phyloP scores from a whole-genome alignment of 1,140 invertebrate genomes.

The Bilobella aurantiaca region DNA sequence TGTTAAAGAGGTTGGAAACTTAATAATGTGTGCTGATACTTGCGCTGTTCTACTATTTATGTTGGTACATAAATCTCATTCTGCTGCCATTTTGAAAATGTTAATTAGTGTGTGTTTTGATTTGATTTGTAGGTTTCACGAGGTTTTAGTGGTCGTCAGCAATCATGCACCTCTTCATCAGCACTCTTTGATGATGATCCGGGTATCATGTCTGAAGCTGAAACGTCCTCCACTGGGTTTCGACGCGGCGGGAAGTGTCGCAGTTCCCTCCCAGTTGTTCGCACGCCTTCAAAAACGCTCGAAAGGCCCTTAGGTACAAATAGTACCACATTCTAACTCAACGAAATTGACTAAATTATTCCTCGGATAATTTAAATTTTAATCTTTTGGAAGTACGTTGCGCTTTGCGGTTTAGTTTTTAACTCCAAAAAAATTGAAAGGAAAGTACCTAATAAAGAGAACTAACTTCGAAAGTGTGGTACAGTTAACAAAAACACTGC shows the following conservation, averaged over 20 bases:
- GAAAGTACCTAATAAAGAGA: too few relatives aligned
- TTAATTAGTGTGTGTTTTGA: not conserved
- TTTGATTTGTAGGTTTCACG: constrained; percentile 10
- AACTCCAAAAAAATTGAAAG: too few relatives aligned
- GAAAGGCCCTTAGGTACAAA: constrained; percentile 82
- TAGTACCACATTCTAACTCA: too few relatives aligned
- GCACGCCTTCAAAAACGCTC: constrained; percentile 86
- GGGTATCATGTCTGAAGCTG: constrained; percentile 93
- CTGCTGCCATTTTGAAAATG: not conserved
- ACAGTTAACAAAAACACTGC: too few relatives aligned
- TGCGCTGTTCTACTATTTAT: too few relatives aligned
- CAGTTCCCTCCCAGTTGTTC: constrained; percentile 81
- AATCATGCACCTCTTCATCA: not conserved
- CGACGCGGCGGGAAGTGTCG: constrained; percentile 77
- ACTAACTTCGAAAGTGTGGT: too few relatives aligned
- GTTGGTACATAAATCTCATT: too few relatives aligned
- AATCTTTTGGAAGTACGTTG: too few relatives aligned
- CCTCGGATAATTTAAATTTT: too few relatives aligned
- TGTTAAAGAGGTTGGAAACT: not conserved
- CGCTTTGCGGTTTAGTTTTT: too few relatives aligned
- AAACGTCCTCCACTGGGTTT: constrained; percentile 84
- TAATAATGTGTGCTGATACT: too few relatives aligned
- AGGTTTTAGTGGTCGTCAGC: constrained; percentile 5
- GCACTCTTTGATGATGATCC: constrained; percentile 79
- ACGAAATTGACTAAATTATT: too few relatives aligned